Evolutionary conservation across 2,797 vertebrate species (phyloP).

Genomic region (Acanthiza pusilla): DNA sequence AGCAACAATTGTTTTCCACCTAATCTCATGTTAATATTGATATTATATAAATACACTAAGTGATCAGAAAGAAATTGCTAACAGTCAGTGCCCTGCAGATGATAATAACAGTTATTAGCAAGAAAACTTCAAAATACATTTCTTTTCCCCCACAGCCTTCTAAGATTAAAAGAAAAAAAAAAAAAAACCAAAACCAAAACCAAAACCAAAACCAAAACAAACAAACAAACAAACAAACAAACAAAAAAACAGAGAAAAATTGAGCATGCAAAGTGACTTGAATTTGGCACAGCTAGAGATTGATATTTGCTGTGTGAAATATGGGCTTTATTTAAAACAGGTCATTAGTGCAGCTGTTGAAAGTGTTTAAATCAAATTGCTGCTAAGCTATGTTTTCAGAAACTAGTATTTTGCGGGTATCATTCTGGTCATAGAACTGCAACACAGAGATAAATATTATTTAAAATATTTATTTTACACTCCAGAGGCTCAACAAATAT

Average conservation of each 20-base stretch:
- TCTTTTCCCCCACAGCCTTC: not conserved
- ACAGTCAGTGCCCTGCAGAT: not conserved
- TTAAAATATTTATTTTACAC: constrained; percentile 16
- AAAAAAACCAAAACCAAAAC: too few species aligned
- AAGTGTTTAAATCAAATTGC: constrained; percentile 2
- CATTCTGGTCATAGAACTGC: not conserved
- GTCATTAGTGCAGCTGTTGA: not conserved
- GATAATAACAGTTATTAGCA: not conserved
- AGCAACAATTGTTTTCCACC: not conserved
- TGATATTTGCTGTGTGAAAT: not conserved
- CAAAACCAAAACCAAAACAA: too few species aligned
- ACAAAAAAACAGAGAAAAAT: not conserved
- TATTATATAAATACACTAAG: not conserved
- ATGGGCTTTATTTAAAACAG: not conserved
- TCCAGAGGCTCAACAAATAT: not conserved
- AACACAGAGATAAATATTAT: not conserved
- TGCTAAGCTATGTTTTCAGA: not conserved
- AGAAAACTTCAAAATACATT: not conserved
- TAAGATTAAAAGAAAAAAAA: not conserved
- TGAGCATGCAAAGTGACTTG: not conserved
- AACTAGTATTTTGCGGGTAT: not conserved
- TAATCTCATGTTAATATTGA: not conserved
- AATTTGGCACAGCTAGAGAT: not conserved
- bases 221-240: too few species aligned
- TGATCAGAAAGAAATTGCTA: not conserved